These are phyloP conservation scores for Acestrorhynchus altus DNA, from an alignment of 2,797 vertebrate species.

Conservation along the genomic window DNA sequence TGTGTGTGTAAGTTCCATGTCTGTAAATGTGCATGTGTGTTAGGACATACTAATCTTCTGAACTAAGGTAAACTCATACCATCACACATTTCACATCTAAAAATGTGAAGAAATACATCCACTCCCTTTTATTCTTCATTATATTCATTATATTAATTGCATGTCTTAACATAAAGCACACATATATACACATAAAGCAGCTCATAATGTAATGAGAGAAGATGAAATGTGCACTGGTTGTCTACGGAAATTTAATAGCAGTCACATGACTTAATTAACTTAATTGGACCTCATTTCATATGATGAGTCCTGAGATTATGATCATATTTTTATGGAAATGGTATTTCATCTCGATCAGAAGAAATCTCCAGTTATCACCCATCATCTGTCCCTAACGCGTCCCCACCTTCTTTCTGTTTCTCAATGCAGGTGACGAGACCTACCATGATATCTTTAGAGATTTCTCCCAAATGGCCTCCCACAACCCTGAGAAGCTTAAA, in stretches of 20 bases:
- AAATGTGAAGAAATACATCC: too few species aligned
- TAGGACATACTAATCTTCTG: too few species aligned
- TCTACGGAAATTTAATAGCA: neutral
- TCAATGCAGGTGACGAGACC: slow-evolving; percentile 86
- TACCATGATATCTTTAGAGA: slow-evolving; percentile 95
- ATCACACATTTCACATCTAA: too few species aligned
- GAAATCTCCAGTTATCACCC: neutral
- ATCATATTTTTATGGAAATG: too few species aligned
- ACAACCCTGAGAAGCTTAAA: slow-evolving; percentile 90
- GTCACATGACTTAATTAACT: neutral
- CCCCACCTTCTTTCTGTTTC: slow-evolving; percentile 1
- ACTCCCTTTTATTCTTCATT: too few species aligned
- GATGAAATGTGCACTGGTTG: neutral
- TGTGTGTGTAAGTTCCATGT: too few species aligned
- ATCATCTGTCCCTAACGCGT: neutral
- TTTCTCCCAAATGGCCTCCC: slow-evolving; percentile 95
- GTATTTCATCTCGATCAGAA: neutral
- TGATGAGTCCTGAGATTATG: neutral
- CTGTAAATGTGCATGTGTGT: too few species aligned
- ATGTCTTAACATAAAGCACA: neutral
- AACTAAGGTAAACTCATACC: too few species aligned
- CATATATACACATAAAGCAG: too few species aligned
- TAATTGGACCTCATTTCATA: neutral
- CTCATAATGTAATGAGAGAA: too few species aligned
- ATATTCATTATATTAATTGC: too few species aligned